Base-by-base conservation (phyloP, 2,888 invertebrate genomes). In the Zaprionus obscuricornis region DNA sequence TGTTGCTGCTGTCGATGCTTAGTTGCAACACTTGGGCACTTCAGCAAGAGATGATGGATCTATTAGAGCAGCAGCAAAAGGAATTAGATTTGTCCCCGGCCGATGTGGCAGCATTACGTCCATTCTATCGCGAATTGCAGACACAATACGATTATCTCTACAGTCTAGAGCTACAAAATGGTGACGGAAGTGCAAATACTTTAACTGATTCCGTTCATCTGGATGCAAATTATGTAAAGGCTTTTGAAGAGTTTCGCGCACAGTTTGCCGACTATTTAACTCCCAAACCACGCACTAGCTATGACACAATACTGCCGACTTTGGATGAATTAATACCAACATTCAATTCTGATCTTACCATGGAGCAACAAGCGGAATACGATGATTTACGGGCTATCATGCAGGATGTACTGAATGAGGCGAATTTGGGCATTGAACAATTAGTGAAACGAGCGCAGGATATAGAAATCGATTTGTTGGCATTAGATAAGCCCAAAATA, bases 321-420 rank as follows among this genome's bases (percentile, higher is more conserved):
- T 33, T 86, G 10, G 73, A 68, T 3, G 66, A 87, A 20, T 16
- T 87, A 11, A 58, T 88, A 1, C 81, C 70, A 1, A 17, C 43
- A 0, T 46, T 72, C 0, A 57, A 58, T 18, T 17, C 20, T 0
- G 37, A 60, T 10, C 45, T 81, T 40, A 74, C 63, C 0, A 27
- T 46, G 2, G 68, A 77, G 18, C 69, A 86, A 47, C 52, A 66
- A 10, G 39, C 55, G 24, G 88, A 87, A 55, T 47, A 67, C 4
- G 62, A 75, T 43, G 87, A 87, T 39, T 42, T 87, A 16, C 67
- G 73, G 42, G 65, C 46, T 4, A 71, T 88, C 0, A 37, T 87
- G 0, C 81, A 86, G 43, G 88, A 87, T n/a, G 67, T 77, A 0
- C 51, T 87, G 3, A 73, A 85, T 31, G 88, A 87, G 18, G 69